Conservation (phyloP, 1,140 invertebrate species). For the Halesus radiatus region DNA sequence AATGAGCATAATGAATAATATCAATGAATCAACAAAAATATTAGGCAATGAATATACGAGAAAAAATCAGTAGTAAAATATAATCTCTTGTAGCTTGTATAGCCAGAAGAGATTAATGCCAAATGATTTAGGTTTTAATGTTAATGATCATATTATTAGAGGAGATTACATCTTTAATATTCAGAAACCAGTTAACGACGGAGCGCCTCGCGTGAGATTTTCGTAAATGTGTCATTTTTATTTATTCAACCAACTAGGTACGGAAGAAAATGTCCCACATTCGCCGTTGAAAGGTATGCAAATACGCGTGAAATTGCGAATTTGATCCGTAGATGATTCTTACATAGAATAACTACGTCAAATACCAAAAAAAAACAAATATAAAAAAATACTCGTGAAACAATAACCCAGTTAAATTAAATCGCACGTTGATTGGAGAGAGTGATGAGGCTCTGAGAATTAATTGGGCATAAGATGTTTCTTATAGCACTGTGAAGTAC, state of each 20-base stretch:
- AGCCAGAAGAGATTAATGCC: no score
- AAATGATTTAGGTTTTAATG: no score
- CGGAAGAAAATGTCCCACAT: constrained; percentile 35
- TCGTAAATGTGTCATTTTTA: constrained; percentile 26
- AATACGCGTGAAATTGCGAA: constrained; percentile 23
- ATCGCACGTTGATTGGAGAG: no score
- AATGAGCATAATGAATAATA: no score
- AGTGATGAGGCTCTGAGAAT: not conserved
- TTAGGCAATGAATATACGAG: no score
- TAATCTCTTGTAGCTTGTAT: no score
- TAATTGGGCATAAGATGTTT: not conserved
- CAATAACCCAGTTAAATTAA: no score
- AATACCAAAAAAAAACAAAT: not conserved
- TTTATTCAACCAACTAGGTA: constrained; percentile 21
- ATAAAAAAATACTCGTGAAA: not conserved
- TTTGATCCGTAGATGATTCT: not conserved
- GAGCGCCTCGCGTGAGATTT: not conserved
- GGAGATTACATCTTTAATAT: not conserved
- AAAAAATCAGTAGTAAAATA: no score
- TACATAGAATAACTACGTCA: not conserved
- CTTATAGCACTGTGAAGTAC: no score
- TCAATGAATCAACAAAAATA: no score
- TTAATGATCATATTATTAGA: no score
- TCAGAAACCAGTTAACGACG: constrained; percentile 1
- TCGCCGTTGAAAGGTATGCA: constrained; percentile 16